Evolutionary conservation across 2,797 vertebrate genomes (phyloP), one percentile per base, ranked within the genome.

Genomic region (Setipinna tenuifilis): DNA sequence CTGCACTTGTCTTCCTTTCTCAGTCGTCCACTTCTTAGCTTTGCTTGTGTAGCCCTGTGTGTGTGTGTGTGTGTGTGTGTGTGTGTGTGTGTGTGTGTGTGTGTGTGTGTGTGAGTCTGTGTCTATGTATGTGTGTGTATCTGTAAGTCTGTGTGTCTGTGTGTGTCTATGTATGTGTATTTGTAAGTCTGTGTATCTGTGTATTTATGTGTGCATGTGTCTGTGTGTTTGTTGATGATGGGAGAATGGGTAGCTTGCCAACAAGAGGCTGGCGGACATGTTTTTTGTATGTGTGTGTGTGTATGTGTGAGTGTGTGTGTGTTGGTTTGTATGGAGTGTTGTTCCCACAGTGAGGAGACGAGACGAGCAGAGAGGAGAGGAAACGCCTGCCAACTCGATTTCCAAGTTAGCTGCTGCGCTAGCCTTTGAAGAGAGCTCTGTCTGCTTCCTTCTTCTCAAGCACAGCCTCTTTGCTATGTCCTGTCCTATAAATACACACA

Each of bases 391-490:
- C 87, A 89, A 87, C 84, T 82, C 85, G 57, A 90, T 87, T 89
- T 88, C 86, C 87, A 83, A 86, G 68, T 88, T 50, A 59, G 87
- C 87, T 80, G 57, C n/a, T 82, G 28, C 88, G n/a, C 46, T 84
- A 41, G 86, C 83, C 84, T 91, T 89, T 90, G 87, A 90, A 91
- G 88, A 92, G 85, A 85, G 19, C 83, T 90, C 85, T 86, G 88
- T 86, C 86, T 84, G 44, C 71, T 89, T 82, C 80, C 82, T 84
- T 89, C 83, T 44, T 28, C 75, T 89, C 87, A 88, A 4, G 58
- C 85, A 87, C 86, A 44, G 85, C 80, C 87, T 82, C 57, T 83
- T 89, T 85, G 89, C 83, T 89, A 91, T 88, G 81, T 59, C 6
- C 82, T 85, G 85, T 85, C 10, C 83, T 80, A 87, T 89, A 86